These are phyloP conservation scores for Leptothorax acervorum DNA, from an alignment of 2,888 invertebrate genomes.

Conservation along the genomic window DNA sequence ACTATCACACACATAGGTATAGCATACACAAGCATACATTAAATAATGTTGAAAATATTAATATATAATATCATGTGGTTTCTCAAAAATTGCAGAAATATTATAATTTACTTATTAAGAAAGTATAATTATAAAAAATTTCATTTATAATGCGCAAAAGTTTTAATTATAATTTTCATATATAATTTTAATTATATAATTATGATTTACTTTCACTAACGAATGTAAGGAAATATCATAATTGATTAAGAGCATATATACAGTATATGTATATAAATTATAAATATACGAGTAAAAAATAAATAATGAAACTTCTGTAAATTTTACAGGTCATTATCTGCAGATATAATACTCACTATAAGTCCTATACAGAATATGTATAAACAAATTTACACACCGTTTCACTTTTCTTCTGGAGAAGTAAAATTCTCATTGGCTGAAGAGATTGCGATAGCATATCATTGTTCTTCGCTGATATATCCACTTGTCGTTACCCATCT, in stretches of 20 bases:
- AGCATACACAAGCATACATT: background rate
- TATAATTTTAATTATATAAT: too few species aligned
- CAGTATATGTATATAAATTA: background rate
- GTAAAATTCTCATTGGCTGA: background rate
- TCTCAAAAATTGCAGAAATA: conserved; percentile 9
- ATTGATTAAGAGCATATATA: too few species aligned
- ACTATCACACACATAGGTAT: too few species aligned
- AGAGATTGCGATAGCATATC: conserved; percentile 4
- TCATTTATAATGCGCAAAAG: too few species aligned
- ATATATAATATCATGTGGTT: background rate
- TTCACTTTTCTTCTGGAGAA: background rate
- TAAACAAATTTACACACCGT: background rate
- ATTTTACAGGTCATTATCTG: background rate
- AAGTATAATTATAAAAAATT: too few species aligned
- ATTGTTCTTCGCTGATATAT: background rate
- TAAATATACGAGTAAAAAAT: background rate
- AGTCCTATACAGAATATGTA: background rate
- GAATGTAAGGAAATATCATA: too few species aligned
- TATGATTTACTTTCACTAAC: too few species aligned
- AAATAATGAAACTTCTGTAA: background rate
- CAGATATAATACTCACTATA: background rate
- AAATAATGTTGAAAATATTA: background rate
- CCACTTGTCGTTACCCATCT: background rate
- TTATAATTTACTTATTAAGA: background rate
- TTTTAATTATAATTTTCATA: too few species aligned